Evolutionary conservation across 2,113 vertebrate species (phyloP).

Genomic region (Acanthochromis polyacanthus): DNA sequence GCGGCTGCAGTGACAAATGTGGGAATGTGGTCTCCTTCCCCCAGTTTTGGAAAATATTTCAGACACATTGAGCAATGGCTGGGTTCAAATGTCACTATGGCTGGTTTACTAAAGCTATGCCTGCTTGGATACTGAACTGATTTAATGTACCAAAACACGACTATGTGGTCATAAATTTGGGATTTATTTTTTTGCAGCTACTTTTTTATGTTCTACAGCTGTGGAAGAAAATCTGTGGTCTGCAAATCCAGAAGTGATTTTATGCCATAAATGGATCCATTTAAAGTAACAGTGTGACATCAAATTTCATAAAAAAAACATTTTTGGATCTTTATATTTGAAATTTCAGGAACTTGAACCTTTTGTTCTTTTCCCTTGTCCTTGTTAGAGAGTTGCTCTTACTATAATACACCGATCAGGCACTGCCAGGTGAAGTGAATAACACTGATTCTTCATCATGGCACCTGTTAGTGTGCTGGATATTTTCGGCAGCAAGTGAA

Average conservation of each 20-base stretch:
- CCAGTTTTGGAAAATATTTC: slow-evolving; percentile 34
- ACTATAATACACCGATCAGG: not conserved
- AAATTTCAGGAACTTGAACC: too few relatives aligned
- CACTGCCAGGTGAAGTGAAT: too few relatives aligned
- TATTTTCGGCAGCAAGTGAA: too few relatives aligned
- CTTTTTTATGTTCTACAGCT: not conserved
- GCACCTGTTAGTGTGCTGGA: too few relatives aligned
- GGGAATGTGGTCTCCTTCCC: slow-evolving; percentile 9
- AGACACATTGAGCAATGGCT: slow-evolving; percentile 19
- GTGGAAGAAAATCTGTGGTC: not conserved
- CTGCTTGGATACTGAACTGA: slow-evolving; percentile 37
- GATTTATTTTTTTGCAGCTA: not conserved
- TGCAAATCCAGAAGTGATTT: not conserved
- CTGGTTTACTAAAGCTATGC: slow-evolving; percentile 23
- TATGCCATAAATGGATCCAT: not conserved
- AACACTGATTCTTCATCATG: too few relatives aligned
- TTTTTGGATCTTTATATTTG: not conserved
- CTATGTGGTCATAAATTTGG: not conserved
- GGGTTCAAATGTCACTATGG: slow-evolving; percentile 36
- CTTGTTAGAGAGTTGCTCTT: not conserved
- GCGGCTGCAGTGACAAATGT: slow-evolving; percentile 23
- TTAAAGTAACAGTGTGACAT: not conserved
- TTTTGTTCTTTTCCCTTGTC: too few relatives aligned
- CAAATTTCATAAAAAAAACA: not conserved
- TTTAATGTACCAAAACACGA: slow-evolving; percentile 22